phyloP scores from a whole-genome alignment of 2,797 vertebrate genomes.

The Steatocranus sp. region DNA sequence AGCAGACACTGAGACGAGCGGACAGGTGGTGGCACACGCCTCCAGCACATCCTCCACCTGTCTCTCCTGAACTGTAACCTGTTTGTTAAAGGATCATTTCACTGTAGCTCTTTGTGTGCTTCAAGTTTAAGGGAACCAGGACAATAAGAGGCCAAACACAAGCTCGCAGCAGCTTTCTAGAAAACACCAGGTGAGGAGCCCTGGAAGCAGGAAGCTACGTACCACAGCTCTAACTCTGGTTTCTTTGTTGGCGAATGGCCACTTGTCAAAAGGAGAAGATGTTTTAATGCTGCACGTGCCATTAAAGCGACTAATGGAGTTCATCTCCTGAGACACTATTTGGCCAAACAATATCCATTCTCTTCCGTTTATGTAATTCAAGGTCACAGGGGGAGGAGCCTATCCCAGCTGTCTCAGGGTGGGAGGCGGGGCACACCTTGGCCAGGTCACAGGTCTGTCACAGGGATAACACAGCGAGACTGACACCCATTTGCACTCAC shows the following conservation, averaged over 20 bases:
- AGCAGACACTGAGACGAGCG: background rate
- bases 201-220: background rate
- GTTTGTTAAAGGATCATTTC: background rate
- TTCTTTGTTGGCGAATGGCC: background rate
- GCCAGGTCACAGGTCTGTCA: background rate
- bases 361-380: rapidly evolving
- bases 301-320: background rate
- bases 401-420: background rate
- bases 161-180: background rate
- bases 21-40: constrained; percentile 25
- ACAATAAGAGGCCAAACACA: background rate
- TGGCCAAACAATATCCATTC: background rate
- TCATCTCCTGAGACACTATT: background rate
- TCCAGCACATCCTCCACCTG: background rate
- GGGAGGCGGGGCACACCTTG: background rate
- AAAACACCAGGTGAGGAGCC: background rate
- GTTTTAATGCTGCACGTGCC: no score
- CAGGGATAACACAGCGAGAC: background rate
- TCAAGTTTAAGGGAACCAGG: background rate
- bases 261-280: background rate
- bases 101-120: background rate
- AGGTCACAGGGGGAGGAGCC: background rate
- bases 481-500: no score
- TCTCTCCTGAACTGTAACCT: background rate
- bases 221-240: background rate